phyloP scores from a whole-genome alignment of 2,113 vertebrate genomes.

The Dolichotis patagonum region DNA sequence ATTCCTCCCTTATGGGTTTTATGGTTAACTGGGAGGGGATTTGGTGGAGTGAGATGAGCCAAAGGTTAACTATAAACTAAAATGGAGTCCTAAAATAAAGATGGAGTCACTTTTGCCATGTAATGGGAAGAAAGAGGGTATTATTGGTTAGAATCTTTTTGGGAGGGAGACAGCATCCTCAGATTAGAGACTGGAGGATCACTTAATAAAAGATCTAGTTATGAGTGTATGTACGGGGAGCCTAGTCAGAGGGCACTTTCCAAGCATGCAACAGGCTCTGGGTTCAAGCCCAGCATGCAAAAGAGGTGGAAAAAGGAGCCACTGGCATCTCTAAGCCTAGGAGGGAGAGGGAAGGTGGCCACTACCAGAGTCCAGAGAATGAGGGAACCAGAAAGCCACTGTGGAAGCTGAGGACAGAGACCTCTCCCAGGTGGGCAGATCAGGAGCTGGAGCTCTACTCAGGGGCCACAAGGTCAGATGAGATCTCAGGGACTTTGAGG shows the following conservation, averaged over 20 bases:
- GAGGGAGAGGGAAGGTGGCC: background rate
- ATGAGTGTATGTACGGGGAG: background rate
- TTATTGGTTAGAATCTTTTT: background rate
- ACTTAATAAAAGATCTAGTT: background rate
- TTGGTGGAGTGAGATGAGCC: too few species aligned
- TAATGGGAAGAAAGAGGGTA: background rate
- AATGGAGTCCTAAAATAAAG: too few species aligned
- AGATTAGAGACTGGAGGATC: background rate
- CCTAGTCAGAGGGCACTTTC: background rate
- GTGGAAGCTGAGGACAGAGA: background rate
- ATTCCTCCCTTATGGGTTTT: too few species aligned
- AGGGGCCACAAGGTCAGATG: background rate
- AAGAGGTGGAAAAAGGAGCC: background rate
- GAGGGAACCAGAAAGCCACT: background rate
- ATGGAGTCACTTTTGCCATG: too few species aligned
- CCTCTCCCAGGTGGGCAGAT: background rate
- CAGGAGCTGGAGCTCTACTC: background rate
- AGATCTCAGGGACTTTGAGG: background rate
- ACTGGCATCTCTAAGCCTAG: background rate
- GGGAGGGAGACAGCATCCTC: background rate
- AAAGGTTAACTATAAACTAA: too few species aligned
- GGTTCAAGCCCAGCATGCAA: background rate
- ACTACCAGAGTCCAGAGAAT: background rate
- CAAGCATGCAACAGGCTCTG: background rate
- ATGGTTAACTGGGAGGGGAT: too few species aligned